Conservation (phyloP, 2,888 invertebrate species). For the Eupithecia tripunctaria region DNA sequence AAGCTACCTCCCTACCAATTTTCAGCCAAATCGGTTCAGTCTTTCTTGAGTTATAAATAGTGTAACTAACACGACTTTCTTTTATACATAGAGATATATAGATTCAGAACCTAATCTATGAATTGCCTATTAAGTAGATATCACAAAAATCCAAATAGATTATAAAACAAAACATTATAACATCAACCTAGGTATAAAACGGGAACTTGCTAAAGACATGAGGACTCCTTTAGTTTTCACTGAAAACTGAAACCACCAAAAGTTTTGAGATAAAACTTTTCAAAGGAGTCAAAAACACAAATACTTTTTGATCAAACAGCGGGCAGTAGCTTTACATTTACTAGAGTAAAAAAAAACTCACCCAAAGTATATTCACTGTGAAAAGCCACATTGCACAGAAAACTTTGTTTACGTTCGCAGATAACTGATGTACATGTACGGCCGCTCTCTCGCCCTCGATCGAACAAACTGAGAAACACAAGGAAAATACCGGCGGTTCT, state of each 20-base stretch:
- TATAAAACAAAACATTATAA: not conserved
- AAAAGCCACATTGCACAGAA: constrained; percentile 15
- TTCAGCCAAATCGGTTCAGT: too few relatives aligned
- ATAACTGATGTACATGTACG: not conserved
- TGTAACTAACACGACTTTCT: too few relatives aligned
- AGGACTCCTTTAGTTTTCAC: not conserved
- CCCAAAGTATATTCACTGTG: constrained; percentile 2
- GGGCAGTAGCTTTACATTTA: not conserved
- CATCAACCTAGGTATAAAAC: not conserved
- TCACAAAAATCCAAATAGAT: too few relatives aligned
- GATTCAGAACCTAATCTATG: not conserved
- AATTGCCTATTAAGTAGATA: not conserved
- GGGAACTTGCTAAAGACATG: not conserved
- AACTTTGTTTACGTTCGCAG: constrained; percentile 11
- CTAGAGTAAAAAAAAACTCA: constrained; percentile 2
- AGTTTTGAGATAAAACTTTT: not conserved
- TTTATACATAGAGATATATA: too few relatives aligned
- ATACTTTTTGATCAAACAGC: not conserved
- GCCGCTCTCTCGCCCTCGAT: constrained; percentile 18
- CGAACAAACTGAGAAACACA: constrained; percentile 20
- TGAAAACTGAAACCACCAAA: not conserved
- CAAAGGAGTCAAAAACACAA: not conserved
- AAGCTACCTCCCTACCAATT: too few relatives aligned
- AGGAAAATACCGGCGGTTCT: constrained; percentile 7
- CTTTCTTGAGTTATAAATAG: too few relatives aligned